These are phyloP conservation scores for Drosophila repletoides DNA, from an alignment of 1,140 invertebrate species.

Conservation along the genomic window DNA sequence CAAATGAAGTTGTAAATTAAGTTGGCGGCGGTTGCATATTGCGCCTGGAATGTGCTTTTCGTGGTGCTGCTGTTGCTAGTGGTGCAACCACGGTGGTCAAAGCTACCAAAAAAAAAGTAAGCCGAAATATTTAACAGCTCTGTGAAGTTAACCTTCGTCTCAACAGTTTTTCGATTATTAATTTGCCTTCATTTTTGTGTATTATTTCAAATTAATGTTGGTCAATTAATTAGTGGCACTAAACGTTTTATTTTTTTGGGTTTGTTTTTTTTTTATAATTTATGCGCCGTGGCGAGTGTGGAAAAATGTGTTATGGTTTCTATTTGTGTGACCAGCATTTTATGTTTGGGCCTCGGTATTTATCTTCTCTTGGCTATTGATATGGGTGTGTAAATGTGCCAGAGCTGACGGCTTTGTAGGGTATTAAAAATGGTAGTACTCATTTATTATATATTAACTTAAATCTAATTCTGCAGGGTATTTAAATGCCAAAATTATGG, in stretches of 20 bases:
- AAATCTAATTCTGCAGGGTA: no score
- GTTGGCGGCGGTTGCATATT: slow-evolving; percentile 56
- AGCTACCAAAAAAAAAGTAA: slow-evolving; percentile 47
- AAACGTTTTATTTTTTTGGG: slow-evolving; percentile 51
- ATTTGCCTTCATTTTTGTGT: slow-evolving; percentile 55
- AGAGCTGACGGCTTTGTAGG: slow-evolving; percentile 8
- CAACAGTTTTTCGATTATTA: slow-evolving; percentile 68
- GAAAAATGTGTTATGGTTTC: slow-evolving; percentile 40
- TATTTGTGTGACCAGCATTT: slow-evolving; percentile 49
- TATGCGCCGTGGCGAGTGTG: slow-evolving; percentile 48
- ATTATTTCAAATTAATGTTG: slow-evolving; percentile 61
- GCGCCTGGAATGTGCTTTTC: slow-evolving; percentile 41
- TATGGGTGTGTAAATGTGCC: slow-evolving; percentile 39
- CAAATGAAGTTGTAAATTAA: slow-evolving; percentile 78
- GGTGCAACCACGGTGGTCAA: slow-evolving; percentile 21
- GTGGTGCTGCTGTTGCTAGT: neutral
- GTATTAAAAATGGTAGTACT: no score
- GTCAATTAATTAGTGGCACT: slow-evolving; percentile 76
- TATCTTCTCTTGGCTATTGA: slow-evolving; percentile 20
- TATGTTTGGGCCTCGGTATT: slow-evolving; percentile 45
- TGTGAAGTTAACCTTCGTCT: slow-evolving; percentile 37
- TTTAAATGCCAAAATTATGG: no score
- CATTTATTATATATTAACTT: no score
- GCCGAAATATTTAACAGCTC: slow-evolving; percentile 27
- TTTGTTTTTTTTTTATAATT: slow-evolving; percentile 36